Conservation (phyloP, 1,140 invertebrate genomes). For the Drosophila kanapiae region DNA sequence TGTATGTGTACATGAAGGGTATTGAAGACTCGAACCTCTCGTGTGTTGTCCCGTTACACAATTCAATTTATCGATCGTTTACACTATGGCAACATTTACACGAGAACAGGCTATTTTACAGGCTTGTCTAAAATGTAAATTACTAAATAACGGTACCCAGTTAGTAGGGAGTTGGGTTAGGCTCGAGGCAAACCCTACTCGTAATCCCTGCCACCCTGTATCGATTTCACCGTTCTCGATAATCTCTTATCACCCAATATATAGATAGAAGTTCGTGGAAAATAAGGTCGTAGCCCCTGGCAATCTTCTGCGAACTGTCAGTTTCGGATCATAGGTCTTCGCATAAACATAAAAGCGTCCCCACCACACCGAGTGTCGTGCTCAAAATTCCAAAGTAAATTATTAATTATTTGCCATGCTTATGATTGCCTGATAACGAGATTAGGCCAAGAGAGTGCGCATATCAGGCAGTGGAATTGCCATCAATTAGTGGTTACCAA, state of each 20-base stretch:
- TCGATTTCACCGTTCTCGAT: background rate
- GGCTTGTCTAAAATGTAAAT: too few species aligned
- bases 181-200: too few species aligned
- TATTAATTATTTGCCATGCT: background rate
- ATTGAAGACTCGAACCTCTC: background rate
- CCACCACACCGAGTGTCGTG: background rate
- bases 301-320: background rate
- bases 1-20: background rate
- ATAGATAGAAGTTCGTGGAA: slow-evolving; percentile 8
- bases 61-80: background rate
- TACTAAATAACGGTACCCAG: too few species aligned
- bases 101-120: too few species aligned
- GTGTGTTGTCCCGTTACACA: background rate
- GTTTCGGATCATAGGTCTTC: background rate
- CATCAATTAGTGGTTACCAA: background rate
- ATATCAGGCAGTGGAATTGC: background rate
- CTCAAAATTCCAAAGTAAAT: background rate
- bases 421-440: background rate
- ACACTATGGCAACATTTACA: background rate
- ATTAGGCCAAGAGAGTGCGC: background rate
- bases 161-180: too few species aligned
- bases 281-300: background rate
- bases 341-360: background rate
- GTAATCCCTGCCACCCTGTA: background rate
- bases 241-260: slow-evolving; percentile 4